Conservation (phyloP, 1,140 invertebrate species). For the Telenomus remus region DNA sequence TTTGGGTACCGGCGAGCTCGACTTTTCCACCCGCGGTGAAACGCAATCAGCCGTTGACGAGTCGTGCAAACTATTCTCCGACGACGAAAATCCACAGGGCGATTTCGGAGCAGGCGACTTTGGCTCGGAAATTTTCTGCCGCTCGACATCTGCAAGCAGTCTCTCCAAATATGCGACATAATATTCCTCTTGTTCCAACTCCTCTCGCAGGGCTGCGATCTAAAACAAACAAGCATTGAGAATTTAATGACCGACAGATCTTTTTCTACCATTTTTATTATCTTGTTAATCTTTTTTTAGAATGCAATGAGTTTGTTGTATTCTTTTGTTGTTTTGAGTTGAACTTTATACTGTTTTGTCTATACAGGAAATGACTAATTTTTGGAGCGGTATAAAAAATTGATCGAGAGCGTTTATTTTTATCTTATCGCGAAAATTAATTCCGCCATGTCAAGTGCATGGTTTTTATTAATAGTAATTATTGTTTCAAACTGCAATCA, state of each 20-base stretch:
- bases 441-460: conserved; percentile 28
- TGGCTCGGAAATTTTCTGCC: conserved; percentile 76
- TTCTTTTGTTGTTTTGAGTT: background rate
- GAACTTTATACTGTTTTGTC: background rate
- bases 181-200: conserved; percentile 91
- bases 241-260: background rate
- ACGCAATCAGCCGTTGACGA: conserved; percentile 28
- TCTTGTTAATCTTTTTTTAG: too few relatives aligned
- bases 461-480: conserved; percentile 13
- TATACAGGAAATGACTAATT: background rate
- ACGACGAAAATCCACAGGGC: conserved; percentile 48
- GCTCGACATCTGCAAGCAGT: conserved; percentile 86
- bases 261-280: too few relatives aligned
- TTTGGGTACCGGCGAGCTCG: conserved; percentile 61
- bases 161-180: conserved; percentile 92
- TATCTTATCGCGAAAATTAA: conserved; percentile 12
- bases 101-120: conserved; percentile 55
- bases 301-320: too few relatives aligned
- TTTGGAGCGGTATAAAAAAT: background rate
- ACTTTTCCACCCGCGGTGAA: conserved; percentile 55
- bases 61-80: conserved; percentile 60
- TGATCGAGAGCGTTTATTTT: conserved; percentile 7
- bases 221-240: conserved; percentile 44
- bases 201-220: conserved; percentile 85
- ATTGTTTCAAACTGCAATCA: conserved; percentile 14